A percentile compares a stretch with the other conserved stretches of the same genome.
Evolutionary conservation across 2,113 vertebrate species (phyloP).

Genomic region (Limnothrissa miodon): DNA sequence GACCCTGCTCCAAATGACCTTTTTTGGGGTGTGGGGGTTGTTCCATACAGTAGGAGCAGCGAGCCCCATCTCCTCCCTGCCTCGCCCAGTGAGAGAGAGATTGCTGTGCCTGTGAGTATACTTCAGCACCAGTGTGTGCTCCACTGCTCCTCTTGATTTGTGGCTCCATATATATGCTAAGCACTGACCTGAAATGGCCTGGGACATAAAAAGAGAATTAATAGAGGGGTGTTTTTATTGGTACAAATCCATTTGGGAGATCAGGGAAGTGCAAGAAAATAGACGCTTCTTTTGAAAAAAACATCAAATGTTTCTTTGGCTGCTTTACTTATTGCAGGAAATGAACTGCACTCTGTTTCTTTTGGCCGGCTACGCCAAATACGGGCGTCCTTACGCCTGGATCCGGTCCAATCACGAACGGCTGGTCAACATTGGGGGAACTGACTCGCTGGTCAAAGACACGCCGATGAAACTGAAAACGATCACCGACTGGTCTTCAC

Average conservation of each 20-base stretch:
- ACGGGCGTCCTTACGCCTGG: slow-evolving; percentile 75
- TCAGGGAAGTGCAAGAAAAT: neutral
- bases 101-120: slow-evolving; percentile 72
- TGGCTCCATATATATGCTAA: neutral
- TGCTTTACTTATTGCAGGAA: slow-evolving; percentile 60
- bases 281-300: neutral
- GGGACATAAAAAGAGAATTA: neutral
- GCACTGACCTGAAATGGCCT: neutral
- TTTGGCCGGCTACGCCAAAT: slow-evolving; percentile 75
- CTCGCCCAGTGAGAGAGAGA: slow-evolving; percentile 76
- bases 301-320: neutral
- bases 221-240: neutral
- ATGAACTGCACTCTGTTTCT: slow-evolving; percentile 78
- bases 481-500: slow-evolving; percentile 67
- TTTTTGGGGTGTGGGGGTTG: slow-evolving; percentile 25
- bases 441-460: slow-evolving; percentile 70
- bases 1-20: slow-evolving; percentile 10
- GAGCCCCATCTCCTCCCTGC: slow-evolving; percentile 74
- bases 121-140: neutral
- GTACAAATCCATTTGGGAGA: neutral
- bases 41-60: slow-evolving; percentile 44
- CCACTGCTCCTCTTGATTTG: neutral
- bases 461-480: slow-evolving; percentile 76
- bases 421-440: slow-evolving; percentile 68
- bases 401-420: slow-evolving; percentile 78